Evolutionary conservation across 2,797 vertebrate genomes (phyloP).

Genomic region (Otus scops): DNA sequence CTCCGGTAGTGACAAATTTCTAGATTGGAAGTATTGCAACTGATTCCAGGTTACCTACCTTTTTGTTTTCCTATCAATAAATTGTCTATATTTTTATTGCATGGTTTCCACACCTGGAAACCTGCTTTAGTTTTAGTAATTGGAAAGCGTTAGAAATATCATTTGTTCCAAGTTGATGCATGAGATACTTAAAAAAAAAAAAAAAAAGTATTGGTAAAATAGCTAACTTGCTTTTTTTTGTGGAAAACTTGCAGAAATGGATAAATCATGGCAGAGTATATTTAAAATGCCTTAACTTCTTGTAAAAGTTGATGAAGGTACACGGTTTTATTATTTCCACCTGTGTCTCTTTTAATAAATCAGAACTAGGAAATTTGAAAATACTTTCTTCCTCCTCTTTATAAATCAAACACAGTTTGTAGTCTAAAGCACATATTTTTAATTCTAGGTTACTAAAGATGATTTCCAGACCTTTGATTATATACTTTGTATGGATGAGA

Average conservation of each 20-base stretch:
- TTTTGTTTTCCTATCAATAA: background rate
- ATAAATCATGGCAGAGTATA: background rate
- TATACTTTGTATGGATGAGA: conserved; percentile 98
- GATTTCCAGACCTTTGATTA: conserved; percentile 91
- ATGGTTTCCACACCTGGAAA: background rate
- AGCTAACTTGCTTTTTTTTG: background rate
- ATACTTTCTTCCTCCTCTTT: background rate
- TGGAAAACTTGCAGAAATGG: background rate
- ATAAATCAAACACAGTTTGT: background rate
- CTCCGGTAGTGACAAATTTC: background rate
- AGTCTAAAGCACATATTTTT: background rate
- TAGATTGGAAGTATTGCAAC: background rate
- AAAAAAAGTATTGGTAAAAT: background rate
- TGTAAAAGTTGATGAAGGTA: background rate
- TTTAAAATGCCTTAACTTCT: background rate
- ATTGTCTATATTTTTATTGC: background rate
- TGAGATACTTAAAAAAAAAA: background rate
- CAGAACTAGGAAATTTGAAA: background rate
- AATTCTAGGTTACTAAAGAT: conserved; percentile 89
- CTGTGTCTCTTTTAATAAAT: background rate
- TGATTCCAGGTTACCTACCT: background rate
- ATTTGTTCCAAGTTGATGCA: background rate
- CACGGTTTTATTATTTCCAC: background rate
- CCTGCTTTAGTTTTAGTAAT: background rate
- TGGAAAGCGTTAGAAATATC: background rate